These are phyloP conservation scores for Tetrao urogallus DNA, from an alignment of 2,113 vertebrate genomes.

Conservation along the genomic window DNA sequence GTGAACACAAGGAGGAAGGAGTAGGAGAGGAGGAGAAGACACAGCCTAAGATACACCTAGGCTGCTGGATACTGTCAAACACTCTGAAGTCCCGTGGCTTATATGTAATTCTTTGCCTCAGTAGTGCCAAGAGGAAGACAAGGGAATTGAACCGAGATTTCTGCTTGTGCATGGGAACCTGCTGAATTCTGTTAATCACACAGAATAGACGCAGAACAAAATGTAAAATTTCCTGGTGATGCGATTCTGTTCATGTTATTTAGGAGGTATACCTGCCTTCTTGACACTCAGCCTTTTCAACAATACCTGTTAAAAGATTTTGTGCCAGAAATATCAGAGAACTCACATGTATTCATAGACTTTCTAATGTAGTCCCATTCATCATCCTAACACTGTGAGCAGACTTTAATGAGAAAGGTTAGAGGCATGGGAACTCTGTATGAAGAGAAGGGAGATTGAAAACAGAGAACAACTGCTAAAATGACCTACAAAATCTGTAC, in stretches of 20 bases:
- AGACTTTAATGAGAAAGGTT: not conserved
- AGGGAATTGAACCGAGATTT: not conserved
- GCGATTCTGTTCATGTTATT: not conserved
- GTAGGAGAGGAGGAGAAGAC: not conserved
- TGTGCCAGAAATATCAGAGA: not conserved
- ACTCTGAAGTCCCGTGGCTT: not conserved
- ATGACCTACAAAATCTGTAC: not conserved
- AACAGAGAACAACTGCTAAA: not conserved
- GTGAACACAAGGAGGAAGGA: not conserved
- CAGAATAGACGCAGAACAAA: not conserved
- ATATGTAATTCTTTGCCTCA: not conserved
- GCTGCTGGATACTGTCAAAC: not conserved
- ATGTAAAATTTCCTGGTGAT: not conserved
- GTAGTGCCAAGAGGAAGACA: not conserved
- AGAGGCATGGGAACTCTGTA: not conserved
- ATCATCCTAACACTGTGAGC: not conserved
- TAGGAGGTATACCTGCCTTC: not conserved
- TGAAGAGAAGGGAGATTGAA: not conserved
- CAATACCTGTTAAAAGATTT: not conserved
- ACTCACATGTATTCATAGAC: not conserved
- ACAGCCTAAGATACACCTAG: not conserved
- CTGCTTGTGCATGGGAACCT: not conserved
- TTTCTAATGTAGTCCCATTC: not conserved
- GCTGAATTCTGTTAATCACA: not conserved
- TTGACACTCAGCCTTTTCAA: not conserved